Evolutionary conservation across 2,888 invertebrate genomes (phyloP), one percentile per base, ranked within the genome.

Genomic region (Brachycybe producta): DNA sequence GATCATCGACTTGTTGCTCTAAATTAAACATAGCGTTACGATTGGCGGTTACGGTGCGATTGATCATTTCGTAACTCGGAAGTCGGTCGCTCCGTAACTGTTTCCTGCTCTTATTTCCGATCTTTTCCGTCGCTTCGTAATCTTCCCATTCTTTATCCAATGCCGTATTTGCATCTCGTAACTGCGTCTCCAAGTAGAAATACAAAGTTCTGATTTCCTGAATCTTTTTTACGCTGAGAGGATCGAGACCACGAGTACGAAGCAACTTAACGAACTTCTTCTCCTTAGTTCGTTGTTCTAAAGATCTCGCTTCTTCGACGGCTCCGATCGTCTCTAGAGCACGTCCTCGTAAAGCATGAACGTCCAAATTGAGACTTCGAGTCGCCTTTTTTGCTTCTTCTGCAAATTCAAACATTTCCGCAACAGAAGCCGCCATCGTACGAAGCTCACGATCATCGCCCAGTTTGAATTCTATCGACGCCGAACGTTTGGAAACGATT

Each of bases 101-200:
- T 19, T 41, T 40, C n/a, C n/a, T n/a, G n/a, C n/a, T n/a, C n/a
- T n/a, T n/a, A n/a, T n/a, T n/a, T n/a, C n/a, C n/a, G n/a, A n/a
- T n/a, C 40, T 49, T 49, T 15, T 49, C 41, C 5, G 5, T 28
- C 5, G 13, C n/a, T 23, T 32, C 28, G n/a, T 40, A 3, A 52
- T 75, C 76, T 26, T 78, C 75, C 86, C 86, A 87, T 57, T 84
- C 80, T 45, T 78, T 72, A 61, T 87, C 84, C 2, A 90, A 70
- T 2, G 78, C 75, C 52, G 76, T 75, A 55, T 80, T 78, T 0
- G 82, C 79, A 61, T 83, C 80, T 2, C 75, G 73, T 5, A 88
- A 61, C 59, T 86, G 85, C 0, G 77, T 79, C 56, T 84, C 80
- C 26, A 86, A 75, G 58, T 83, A 81, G 23, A 64, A 63, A 43